Evolutionary conservation across 1,140 invertebrate genomes (phyloP), one percentile per base, ranked within the genome.

Genomic region (Eurosta solidaginis): DNA sequence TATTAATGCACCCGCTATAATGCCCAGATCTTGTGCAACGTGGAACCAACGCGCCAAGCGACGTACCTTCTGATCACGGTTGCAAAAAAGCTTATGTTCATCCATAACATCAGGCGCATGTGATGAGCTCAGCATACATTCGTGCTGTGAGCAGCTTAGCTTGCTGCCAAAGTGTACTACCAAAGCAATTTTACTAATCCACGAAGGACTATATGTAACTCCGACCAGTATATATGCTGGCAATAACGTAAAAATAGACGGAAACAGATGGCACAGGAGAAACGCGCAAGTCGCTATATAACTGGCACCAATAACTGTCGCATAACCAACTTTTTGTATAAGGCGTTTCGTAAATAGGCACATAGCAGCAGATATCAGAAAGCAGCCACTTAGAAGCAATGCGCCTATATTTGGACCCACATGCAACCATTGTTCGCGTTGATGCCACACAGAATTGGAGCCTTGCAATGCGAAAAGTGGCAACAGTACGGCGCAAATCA

Each of bases 391-490:
- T 12, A 92, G 78, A 3, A 92, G 82, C 7, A 91, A 79, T 2
- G 91, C 90, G 0, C 92, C 92, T 7, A 91, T 82, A 77, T 85
- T 89, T 73, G 84, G 77, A 78, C 89, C 79, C 81, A 86, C n/a
- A 22, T 80, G 80, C 36, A 88, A 63, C 80, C 85, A 87, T 27
- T 83, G 81, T 42, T 87, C 85, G 9, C 85, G 81, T 52, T 89
- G 87, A 76, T 84, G 82, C 89, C 89, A 90, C 10, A 89, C 82
- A 10, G 89, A 88, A 63, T 90, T 88, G 59, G 88, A 89, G 29
- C 86, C 90, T 82, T 93, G 92, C 17, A 93, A 81, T 0, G 91
- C 91, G 78, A 92, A 88, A 49, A 92, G 89, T 0, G 92, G 92
- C 78, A 92, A 79, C 73, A 90, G 89, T 2, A 92, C 90, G 10